Evolutionary conservation across 1,140 invertebrate species (phyloP).

Genomic region (Caenorhabditis brenneri): DNA sequence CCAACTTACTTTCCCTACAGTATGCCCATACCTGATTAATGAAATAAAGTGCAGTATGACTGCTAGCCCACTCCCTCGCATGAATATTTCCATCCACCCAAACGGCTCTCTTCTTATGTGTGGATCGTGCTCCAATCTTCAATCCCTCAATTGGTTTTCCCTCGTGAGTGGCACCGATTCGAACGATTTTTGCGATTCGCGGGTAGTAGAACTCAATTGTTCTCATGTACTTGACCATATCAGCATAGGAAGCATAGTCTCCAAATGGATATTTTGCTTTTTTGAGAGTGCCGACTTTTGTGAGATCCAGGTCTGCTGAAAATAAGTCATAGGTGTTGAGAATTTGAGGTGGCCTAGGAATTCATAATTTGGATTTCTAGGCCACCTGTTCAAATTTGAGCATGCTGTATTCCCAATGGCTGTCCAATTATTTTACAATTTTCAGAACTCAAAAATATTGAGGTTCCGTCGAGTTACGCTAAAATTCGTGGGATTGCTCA

Average conservation of each 20-base stretch:
- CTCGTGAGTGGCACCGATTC: conserved; percentile 67
- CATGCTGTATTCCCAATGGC: no score
- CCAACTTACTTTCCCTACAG: conserved; percentile 9
- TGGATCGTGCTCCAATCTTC: conserved; percentile 55
- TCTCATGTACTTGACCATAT: conserved; percentile 63
- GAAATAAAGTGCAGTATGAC: conserved; percentile 70
- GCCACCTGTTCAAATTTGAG: no score
- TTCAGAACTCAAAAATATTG: no score
- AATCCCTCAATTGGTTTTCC: conserved; percentile 70
- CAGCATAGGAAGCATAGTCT: conserved; percentile 61
- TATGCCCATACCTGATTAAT: conserved; percentile 62
- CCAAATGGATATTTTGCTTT: conserved; percentile 67
- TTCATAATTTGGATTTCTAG: no score
- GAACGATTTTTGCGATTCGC: conserved; percentile 63
- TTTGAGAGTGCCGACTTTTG: conserved; percentile 26
- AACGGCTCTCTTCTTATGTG: conserved; percentile 61
- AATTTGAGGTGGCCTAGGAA: no score
- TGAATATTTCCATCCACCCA: conserved; percentile 71
- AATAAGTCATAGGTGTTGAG: conserved; percentile 30
- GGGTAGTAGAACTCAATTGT: conserved; percentile 69
- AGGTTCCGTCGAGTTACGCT: no score
- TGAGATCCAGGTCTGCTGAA: conserved; percentile 45
- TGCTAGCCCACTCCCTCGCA: conserved; percentile 69
- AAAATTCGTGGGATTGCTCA: no score
- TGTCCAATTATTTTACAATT: no score